These are phyloP conservation scores for Tinamus guttatus DNA, from an alignment of 2,113 vertebrate species.

Conservation along the genomic window DNA sequence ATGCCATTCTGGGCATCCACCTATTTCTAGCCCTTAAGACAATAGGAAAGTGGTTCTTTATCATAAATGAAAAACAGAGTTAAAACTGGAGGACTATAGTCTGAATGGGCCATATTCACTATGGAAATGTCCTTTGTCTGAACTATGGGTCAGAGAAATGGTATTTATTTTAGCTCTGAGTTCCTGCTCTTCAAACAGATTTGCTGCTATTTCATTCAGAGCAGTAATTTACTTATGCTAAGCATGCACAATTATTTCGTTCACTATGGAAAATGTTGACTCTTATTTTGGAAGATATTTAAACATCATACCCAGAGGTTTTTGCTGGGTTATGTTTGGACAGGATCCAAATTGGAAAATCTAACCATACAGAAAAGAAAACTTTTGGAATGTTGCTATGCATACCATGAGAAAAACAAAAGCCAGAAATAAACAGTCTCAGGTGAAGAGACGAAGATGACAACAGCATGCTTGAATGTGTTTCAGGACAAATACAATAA, in stretches of 20 bases:
- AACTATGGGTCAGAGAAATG: neutral
- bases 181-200: neutral
- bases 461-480: neutral
- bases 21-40: neutral
- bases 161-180: neutral
- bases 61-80: neutral
- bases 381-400: neutral
- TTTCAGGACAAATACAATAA: neutral
- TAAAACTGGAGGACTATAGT: neutral
- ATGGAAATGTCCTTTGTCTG: neutral
- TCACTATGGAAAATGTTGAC: neutral
- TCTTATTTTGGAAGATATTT: constrained; percentile 31
- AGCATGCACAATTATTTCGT: neutral
- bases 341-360: neutral
- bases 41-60: neutral
- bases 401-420: neutral
- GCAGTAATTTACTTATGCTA: neutral
- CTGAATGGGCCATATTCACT: neutral
- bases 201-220: neutral
- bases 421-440: neutral
- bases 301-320: neutral
- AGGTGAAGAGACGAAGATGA: neutral
- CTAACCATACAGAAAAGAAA: neutral
- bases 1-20: neutral
- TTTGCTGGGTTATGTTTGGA: neutral